These are phyloP conservation scores for Sarcophaga rosellei DNA, from an alignment of 2,888 invertebrate genomes.

Conservation along the genomic window DNA sequence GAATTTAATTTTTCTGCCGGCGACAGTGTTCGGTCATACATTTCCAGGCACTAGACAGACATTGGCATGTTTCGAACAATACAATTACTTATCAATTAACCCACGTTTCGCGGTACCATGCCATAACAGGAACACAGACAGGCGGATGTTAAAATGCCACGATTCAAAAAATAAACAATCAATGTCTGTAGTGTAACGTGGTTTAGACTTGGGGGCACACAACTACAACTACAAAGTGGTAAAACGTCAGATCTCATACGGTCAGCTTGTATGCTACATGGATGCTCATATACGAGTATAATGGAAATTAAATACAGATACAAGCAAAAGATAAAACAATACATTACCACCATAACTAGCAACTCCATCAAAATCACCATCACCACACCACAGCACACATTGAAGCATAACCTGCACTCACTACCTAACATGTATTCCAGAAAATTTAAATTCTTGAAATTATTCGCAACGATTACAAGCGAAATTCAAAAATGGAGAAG, in stretches of 20 bases:
- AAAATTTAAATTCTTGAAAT: constrained; percentile 49
- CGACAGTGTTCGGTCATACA: background rate
- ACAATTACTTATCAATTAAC: constrained; percentile 48
- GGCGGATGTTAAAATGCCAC: constrained; percentile 41
- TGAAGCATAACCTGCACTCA: too few species aligned
- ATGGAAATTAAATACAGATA: constrained; percentile 46
- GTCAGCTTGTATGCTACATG: background rate
- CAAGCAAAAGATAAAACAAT: constrained; percentile 38
- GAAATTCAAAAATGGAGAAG: too few species aligned
- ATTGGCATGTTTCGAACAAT: background rate
- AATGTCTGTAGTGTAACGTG: constrained; percentile 19
- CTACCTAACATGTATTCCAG: constrained; percentile 1
- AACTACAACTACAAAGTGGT: background rate
- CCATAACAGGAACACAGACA: constrained; percentile 12
- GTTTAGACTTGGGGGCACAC: background rate
- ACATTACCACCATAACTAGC: background rate
- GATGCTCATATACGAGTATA: background rate
- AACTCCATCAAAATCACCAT: background rate
- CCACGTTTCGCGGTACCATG: constrained; percentile 22
- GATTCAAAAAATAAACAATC: constrained; percentile 16
- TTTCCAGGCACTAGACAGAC: background rate
- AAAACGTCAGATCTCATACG: background rate
- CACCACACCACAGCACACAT: too few species aligned
- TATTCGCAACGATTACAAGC: constrained; percentile 46
- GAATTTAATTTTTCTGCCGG: background rate